Conservation (phyloP, 53 echinoderm and acorn worm genomes). For the Astropecten irregularis region DNA sequence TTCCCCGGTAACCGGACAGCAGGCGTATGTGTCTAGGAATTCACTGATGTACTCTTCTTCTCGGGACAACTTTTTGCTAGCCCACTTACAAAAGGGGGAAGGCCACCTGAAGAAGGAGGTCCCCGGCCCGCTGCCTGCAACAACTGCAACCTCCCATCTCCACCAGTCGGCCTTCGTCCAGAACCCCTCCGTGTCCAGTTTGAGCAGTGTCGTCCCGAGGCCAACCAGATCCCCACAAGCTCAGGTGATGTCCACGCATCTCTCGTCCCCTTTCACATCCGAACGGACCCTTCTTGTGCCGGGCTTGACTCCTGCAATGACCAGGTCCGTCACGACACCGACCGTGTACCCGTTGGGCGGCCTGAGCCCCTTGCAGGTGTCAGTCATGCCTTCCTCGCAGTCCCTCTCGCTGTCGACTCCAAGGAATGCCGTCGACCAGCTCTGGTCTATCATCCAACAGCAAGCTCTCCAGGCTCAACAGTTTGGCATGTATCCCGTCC, state of each 20-base stretch:
- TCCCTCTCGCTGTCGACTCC: conserved; percentile 7
- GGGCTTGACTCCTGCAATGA: background rate
- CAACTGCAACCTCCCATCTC: background rate
- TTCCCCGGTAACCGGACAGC: background rate
- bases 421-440: conserved; percentile 29
- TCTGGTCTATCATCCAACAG: conserved; percentile 35
- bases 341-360: too few species aligned
- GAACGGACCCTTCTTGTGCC: background rate
- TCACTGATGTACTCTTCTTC: too few species aligned
- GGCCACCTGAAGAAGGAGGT: too few species aligned
- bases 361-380: background rate
- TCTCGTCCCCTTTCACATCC: background rate
- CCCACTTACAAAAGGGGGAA: too few species aligned
- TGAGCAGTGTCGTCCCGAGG: background rate
- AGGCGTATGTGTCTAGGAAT: background rate
- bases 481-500: background rate
- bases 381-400: background rate
- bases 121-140: too few species aligned
- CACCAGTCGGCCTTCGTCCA: background rate
- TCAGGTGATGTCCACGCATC: conserved; percentile 3
- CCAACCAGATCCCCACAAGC: background rate
- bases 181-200: too few species aligned
- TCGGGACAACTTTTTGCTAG: too few species aligned
- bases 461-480: conserved; percentile 27
- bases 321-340: background rate